phyloP scores from a whole-genome alignment of 1,140 invertebrate species.

The Drosophila mojavensis region DNA sequence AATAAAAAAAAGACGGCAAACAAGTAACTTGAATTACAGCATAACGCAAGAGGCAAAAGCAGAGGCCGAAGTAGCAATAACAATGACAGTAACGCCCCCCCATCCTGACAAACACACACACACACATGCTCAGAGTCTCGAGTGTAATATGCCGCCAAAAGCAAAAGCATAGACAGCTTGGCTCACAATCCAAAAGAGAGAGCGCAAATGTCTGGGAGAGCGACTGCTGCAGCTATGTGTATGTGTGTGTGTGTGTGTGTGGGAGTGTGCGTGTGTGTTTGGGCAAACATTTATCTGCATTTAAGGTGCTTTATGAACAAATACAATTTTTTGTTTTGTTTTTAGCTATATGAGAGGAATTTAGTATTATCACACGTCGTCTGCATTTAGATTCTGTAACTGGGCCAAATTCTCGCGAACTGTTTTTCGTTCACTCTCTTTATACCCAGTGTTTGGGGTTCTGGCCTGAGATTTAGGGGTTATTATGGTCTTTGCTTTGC shows the following conservation, averaged over 20 bases:
- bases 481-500: constrained; percentile 79
- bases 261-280: constrained; percentile 28
- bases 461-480: constrained; percentile 52
- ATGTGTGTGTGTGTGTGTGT: constrained; percentile 8
- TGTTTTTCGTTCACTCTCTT: constrained; percentile 32
- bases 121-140: constrained; percentile 19
- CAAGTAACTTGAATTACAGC: constrained; percentile 58
- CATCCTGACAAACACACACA: constrained; percentile 21
- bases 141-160: constrained; percentile 77
- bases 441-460: constrained; percentile 6
- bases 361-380: constrained; percentile 75
- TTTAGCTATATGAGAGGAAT: constrained; percentile 22
- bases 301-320: constrained; percentile 54
- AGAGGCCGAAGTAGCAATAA: constrained; percentile 57
- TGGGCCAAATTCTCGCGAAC: constrained; percentile 66
- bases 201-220: constrained; percentile 48
- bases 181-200: constrained; percentile 57
- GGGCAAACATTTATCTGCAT: constrained; percentile 56
- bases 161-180: constrained; percentile 80
- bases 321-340: constrained; percentile 58
- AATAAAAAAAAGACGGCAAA: constrained; percentile 42
- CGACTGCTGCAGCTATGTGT: constrained; percentile 31
- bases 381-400: constrained; percentile 78
- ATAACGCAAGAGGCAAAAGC: constrained; percentile 8
- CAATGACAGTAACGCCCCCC: constrained; percentile 78